Percentiles rank a stretch among this genome's conserved stretches.
Conservation (phyloP, 2,797 vertebrate species). For the Molossus molossus region DNA sequence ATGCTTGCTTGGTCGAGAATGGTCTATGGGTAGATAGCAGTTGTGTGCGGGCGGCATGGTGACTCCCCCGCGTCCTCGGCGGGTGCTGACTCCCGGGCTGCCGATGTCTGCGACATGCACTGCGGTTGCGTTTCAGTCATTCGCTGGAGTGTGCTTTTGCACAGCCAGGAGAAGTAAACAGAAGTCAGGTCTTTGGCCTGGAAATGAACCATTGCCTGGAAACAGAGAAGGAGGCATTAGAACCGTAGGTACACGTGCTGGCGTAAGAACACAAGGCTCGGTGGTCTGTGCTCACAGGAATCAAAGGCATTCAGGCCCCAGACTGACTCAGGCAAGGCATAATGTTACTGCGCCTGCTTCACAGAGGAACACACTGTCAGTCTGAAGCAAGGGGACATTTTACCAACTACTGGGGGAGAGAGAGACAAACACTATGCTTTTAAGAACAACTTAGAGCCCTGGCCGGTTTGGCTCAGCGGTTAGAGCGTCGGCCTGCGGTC, state of each 20-base stretch:
- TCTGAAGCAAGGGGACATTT: not conserved
- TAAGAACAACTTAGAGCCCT: not conserved
- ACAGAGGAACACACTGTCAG: not conserved
- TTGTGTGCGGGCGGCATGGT: constrained; percentile 87
- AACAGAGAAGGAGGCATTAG: constrained; percentile 49
- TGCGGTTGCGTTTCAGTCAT: constrained; percentile 89
- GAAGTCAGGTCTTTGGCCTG: constrained; percentile 80
- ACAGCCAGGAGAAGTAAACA: constrained; percentile 87
- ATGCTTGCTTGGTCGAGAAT: constrained; percentile 89
- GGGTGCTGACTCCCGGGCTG: constrained; percentile 81
- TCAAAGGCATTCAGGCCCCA: not conserved
- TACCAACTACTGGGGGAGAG: not conserved
- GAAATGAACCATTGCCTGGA: constrained; percentile 76
- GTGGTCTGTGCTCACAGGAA: not conserved
- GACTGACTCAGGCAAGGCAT: not conserved
- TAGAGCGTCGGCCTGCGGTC: no score
- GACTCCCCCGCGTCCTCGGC: constrained; percentile 87
- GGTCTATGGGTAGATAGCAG: constrained; percentile 83
- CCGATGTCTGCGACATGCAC: constrained; percentile 90
- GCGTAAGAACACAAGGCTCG: not conserved
- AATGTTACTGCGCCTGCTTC: not conserved
- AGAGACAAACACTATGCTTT: not conserved
- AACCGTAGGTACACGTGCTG: rapidly evolving
- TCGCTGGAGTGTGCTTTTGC: constrained; percentile 89
- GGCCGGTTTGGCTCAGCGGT: no score